phyloP scores from a whole-genome alignment of 53 echinoderm and acorn worm genomes.

The Paelopatides confundens region DNA sequence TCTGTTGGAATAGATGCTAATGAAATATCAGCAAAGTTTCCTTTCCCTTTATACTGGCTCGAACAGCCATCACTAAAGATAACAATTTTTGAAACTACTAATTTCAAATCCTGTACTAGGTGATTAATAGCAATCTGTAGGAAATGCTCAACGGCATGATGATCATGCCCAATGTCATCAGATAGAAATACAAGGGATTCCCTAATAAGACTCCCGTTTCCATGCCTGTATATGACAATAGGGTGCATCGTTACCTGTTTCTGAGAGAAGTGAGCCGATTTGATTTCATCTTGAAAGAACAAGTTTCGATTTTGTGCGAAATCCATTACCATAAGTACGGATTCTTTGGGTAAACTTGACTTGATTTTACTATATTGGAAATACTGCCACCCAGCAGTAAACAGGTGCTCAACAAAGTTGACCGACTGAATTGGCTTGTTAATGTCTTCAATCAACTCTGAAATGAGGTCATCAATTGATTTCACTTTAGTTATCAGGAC shows the following conservation, averaged over 20 bases:
- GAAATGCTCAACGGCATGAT: constrained; percentile 49
- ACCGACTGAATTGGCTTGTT: background rate
- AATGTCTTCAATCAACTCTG: background rate
- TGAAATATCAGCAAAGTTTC: constrained; percentile 58
- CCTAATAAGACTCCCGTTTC: background rate
- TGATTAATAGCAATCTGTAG: constrained; percentile 33
- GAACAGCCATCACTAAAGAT: constrained; percentile 62
- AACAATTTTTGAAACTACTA: constrained; percentile 2
- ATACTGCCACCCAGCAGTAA: constrained; percentile 42
- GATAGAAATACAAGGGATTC: constrained; percentile 37
- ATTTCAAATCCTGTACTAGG: background rate
- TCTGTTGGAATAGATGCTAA: constrained; percentile 10
- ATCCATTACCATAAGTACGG: constrained; percentile 54
- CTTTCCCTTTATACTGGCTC: constrained; percentile 58
- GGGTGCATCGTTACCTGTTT: constrained; percentile 57
- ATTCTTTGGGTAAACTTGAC: constrained; percentile 29
- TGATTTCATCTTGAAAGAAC: constrained; percentile 59
- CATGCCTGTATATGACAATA: constrained; percentile 6
- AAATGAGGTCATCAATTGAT: background rate
- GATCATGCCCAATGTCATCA: constrained; percentile 50
- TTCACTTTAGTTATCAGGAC: background rate
- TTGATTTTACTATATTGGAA: constrained; percentile 4
- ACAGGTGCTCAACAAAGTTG: background rate
- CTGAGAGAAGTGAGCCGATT: constrained; percentile 32
- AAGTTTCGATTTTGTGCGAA: constrained; percentile 52